Percentiles rank a stretch among this genome's conserved stretches.
Conservation (phyloP, 2,888 invertebrate genomes). For the Protodeltote pygarga region DNA sequence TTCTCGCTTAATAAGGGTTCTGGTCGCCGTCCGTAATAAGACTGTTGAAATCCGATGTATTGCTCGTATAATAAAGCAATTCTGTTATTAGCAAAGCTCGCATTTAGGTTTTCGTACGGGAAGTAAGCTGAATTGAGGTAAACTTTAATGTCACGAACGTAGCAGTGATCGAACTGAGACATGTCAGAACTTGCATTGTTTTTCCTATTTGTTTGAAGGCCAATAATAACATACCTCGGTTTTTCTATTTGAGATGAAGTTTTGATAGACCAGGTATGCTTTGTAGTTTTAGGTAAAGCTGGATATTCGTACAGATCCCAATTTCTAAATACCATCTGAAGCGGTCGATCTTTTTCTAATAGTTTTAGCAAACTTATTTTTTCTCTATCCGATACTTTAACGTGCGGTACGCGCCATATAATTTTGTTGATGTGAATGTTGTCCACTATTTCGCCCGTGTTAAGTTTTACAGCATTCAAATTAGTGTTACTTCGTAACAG, state of each 20-base stretch:
- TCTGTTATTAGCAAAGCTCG: not conserved
- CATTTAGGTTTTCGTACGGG: slow-evolving; percentile 1
- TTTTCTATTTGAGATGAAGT: slow-evolving; percentile 59
- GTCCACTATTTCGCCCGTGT: not conserved
- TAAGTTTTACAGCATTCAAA: not conserved
- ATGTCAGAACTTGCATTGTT: slow-evolving; percentile 3
- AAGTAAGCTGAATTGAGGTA: slow-evolving; percentile 5
- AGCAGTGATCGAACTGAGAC: slow-evolving; percentile 8
- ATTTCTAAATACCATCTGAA: slow-evolving; percentile 51
- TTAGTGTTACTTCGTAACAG: no score
- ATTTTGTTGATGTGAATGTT: no score
- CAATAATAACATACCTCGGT: slow-evolving; percentile 57
- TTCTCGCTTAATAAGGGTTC: slow-evolving; percentile 5
- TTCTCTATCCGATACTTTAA: no score
- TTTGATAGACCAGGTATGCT: slow-evolving; percentile 56
- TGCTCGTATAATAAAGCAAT: slow-evolving; percentile 3
- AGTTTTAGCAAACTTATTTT: no score
- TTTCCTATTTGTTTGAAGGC: slow-evolving; percentile 5
- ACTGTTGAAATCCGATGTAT: slow-evolving; percentile 1
- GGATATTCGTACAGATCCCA: slow-evolving; percentile 66
- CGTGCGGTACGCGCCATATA: no score
- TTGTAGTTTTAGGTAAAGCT: slow-evolving; percentile 49
- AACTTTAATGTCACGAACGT: not conserved
- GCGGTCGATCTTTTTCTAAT: slow-evolving; percentile 51
- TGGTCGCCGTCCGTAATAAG: not conserved